These are phyloP conservation scores for Penaeus chinensis DNA, from an alignment of 1,140 invertebrate species.

Conservation along the genomic window DNA sequence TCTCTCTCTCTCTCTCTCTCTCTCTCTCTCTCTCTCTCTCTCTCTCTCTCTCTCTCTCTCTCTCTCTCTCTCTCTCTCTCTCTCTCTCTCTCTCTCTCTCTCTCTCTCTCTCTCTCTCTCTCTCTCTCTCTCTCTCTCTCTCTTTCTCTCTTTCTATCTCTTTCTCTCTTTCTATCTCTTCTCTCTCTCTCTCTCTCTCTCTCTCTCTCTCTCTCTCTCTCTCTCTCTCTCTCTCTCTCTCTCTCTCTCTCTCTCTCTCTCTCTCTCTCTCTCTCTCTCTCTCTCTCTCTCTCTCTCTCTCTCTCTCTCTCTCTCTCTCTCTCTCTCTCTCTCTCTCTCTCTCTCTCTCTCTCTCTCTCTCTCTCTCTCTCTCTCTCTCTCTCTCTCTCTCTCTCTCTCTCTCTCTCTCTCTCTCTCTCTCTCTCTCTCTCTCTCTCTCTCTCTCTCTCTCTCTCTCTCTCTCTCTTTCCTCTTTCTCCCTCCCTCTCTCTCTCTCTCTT, in stretches of 20 bases:
- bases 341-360: conserved; percentile 2
- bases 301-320: neutral
- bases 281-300: neutral
- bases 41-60: conserved; percentile 2
- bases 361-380: conserved; percentile 4
- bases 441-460: neutral
- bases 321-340: conserved; percentile 15
- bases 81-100: neutral
- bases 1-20: neutral
- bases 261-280: conserved; percentile 7
- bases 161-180: neutral
- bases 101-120: neutral
- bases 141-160: neutral
- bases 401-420: neutral
- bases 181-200: conserved; percentile 8
- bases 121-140: neutral
- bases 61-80: neutral
- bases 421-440: too few species aligned
- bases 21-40: conserved; percentile 1
- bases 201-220: neutral
- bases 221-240: conserved; percentile 6
- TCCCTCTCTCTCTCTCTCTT: neutral
- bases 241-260: neutral
- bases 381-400: conserved; percentile 8
- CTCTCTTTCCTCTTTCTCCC: neutral